Evolutionary conservation across 2,113 vertebrate genomes (phyloP), one percentile per base, ranked within the genome.

Genomic region (Anhinga anhinga): DNA sequence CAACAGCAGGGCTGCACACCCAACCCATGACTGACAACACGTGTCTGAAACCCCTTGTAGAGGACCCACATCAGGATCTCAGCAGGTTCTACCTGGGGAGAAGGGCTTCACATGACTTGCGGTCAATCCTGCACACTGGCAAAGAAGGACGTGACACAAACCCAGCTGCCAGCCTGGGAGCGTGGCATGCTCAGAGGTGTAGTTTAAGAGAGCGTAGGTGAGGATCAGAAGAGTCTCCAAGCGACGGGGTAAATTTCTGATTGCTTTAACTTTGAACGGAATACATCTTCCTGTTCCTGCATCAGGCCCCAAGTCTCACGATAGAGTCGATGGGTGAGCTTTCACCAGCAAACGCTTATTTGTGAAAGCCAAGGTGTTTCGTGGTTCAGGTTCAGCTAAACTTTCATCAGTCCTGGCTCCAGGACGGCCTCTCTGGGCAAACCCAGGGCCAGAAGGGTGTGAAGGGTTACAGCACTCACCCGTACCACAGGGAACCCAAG

Each of bases 11-110:
- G n/a, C 44, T 53, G 44, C 50, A 49, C 13, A 59, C 34, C 32
- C 1, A 2, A 15, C 34, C 15, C 42, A 17, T 0, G 0, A 23
- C 52, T 83, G 58, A 52, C 22, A 56, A 45, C 38, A 66, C 0
- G 1, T 0, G 0, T 52, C 36, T 88, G 62, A 88, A 52, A 20
- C 20, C 20, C 21, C 21, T 40, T 9, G 7, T 34, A 36, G 10
- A 47, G 61, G 79, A 52, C n/a, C 21, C 25, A 45, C 0, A 0
- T 32, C 30, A 49, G 58, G 80, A n/a, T 56, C 72, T 86, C 49
- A 49, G 72, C 45, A 77, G 45, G 14, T 7, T 76, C 40, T 73
- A 0, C 59, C 16, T 38, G 56, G 40, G 53, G 27, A 89, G 16
- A 78, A 91, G 38, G 45, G 8, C 62, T 76, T 85, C 0, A 0